Percentiles rank a stretch among this genome's conserved stretches.
These are phyloP conservation scores for Aldabrachelys gigantea DNA, from an alignment of 2,113 vertebrate species.

Conservation along the genomic window DNA sequence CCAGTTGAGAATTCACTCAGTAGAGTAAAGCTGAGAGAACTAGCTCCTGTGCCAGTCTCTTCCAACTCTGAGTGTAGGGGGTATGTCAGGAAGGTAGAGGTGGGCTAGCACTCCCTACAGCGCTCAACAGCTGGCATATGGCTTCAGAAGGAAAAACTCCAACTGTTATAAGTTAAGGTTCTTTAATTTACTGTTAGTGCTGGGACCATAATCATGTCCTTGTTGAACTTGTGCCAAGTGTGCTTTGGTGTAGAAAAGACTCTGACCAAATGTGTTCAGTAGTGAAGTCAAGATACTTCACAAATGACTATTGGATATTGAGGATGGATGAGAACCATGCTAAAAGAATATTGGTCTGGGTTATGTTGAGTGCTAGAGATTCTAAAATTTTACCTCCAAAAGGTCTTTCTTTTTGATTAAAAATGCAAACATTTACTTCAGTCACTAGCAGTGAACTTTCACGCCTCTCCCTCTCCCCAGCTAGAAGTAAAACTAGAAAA, in stretches of 20 bases:
- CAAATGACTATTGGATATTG: fast-evolving
- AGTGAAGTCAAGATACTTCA: neutral
- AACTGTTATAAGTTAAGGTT: neutral
- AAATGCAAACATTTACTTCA: slow-evolving; percentile 64
- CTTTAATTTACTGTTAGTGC: neutral
- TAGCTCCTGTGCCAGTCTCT: neutral
- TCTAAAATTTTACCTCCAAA: slow-evolving; percentile 55
- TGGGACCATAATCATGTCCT: neutral
- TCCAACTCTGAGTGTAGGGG: neutral
- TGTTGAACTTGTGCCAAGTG: fast-evolving
- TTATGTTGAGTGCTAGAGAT: neutral
- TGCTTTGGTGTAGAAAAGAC: neutral
- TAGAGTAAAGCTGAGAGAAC: neutral
- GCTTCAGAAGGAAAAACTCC: neutral
- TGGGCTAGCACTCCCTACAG: neutral
- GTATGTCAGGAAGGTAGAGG: fast-evolving
- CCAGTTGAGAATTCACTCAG: fast-evolving
- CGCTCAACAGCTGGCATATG: neutral
- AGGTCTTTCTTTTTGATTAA: slow-evolving; percentile 48
- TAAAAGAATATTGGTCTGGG: neutral
- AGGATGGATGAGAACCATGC: fast-evolving
- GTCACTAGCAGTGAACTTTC: slow-evolving; percentile 68
- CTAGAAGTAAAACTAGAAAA: slow-evolving; percentile 28
- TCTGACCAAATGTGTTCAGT: neutral
- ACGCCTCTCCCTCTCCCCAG: slow-evolving; percentile 62